A percentile compares a stretch with the other conserved stretches of the same genome.
Conservation (phyloP, 1,140 invertebrate genomes). For the Thaumetopoea pityocampa region DNA sequence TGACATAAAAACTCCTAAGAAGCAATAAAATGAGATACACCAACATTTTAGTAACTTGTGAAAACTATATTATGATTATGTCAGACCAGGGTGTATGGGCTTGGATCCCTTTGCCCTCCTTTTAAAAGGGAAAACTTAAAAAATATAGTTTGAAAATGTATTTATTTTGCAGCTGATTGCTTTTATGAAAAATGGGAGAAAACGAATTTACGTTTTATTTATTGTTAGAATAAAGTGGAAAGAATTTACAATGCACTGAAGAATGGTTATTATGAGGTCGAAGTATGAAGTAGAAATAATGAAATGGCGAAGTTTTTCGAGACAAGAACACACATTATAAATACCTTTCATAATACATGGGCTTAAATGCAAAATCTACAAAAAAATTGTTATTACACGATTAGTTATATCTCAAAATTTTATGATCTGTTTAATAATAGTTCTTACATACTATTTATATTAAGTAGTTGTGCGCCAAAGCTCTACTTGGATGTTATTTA, state of each 20-base stretch:
- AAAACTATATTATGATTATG: too few relatives aligned
- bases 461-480: conserved; percentile 67
- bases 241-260: conserved; percentile 2
- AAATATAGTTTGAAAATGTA: too few relatives aligned
- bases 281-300: conserved; percentile 18
- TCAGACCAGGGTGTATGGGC: too few relatives aligned
- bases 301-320: conserved; percentile 25
- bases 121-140: too few relatives aligned
- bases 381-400: conserved; percentile 68
- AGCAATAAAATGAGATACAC: too few relatives aligned
- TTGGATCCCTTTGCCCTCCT: too few relatives aligned
- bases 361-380: conserved; percentile 71
- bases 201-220: neutral
- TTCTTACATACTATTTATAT: conserved; percentile 63
- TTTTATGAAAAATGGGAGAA: too few relatives aligned
- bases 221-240: conserved; percentile 10
- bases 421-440: conserved; percentile 61
- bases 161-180: too few relatives aligned
- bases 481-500: conserved; percentile 60
- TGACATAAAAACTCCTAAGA: too few relatives aligned
- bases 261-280: neutral
- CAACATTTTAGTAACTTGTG: too few relatives aligned
- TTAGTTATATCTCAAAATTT: conserved; percentile 64
- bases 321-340: conserved; percentile 60
- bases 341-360: conserved; percentile 69